A percentile compares a stretch with the other conserved stretches of the same genome.
phyloP scores from a whole-genome alignment of 2,113 vertebrate species.

The Tachycineta bicolor region DNA sequence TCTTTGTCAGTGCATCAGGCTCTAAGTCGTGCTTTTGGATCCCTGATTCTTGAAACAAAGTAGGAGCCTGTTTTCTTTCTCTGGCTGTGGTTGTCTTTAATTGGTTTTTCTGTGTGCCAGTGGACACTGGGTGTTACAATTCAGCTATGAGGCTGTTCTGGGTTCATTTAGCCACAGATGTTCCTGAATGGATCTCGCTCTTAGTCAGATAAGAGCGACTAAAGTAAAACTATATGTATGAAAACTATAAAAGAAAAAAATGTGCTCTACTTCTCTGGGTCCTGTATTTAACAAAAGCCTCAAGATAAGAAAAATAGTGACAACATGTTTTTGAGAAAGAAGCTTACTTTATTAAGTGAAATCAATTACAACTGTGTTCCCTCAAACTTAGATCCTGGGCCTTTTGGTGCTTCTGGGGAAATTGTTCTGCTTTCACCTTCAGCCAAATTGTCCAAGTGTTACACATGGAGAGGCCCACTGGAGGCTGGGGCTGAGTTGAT shows the following conservation, averaged over 20 bases:
- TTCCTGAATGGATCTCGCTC: background rate
- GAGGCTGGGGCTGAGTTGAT: background rate
- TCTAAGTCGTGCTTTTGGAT: background rate
- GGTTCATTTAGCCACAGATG: background rate
- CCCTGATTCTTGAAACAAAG: background rate
- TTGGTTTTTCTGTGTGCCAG: background rate
- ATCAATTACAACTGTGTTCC: background rate
- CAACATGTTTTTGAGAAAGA: background rate
- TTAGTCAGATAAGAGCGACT: background rate
- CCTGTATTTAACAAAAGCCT: background rate
- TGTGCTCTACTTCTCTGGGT: background rate
- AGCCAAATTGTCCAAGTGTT: background rate
- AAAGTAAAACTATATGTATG: background rate
- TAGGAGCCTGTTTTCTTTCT: background rate
- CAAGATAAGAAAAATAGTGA: background rate
- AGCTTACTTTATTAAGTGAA: background rate
- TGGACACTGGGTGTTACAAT: background rate
- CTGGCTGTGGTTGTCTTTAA: background rate
- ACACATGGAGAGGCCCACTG: background rate
- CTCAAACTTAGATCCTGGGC: background rate
- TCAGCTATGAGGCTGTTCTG: background rate
- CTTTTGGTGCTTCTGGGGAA: background rate
- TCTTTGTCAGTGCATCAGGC: background rate
- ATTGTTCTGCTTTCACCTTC: background rate
- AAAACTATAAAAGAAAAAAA: background rate